Evolutionary conservation across 2,888 invertebrate species (phyloP).

Genomic region (Habroteleia sp.): DNA sequence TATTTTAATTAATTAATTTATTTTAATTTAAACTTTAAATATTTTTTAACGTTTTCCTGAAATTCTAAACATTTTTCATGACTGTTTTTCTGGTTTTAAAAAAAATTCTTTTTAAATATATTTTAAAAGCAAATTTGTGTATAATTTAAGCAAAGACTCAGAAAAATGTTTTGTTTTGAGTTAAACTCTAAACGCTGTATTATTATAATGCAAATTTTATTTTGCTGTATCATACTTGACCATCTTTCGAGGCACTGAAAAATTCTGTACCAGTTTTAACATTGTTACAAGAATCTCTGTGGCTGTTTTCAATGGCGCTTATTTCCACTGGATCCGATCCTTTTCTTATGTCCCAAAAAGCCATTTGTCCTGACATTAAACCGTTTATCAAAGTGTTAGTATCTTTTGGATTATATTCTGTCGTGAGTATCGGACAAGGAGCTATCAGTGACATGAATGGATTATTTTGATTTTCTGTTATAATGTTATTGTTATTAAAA

Average conservation of each 20-base stretch:
- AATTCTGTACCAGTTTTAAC: constrained; percentile 97
- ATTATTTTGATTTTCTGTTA: constrained; percentile 79
- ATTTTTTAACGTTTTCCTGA: no score
- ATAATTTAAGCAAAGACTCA: no score
- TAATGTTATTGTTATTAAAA: no score
- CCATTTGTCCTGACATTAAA: constrained; percentile 80
- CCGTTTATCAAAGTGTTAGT: constrained; percentile 77
- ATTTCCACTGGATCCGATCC: constrained; percentile 90
- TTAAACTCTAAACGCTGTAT: no score
- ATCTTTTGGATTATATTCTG: constrained; percentile 79
- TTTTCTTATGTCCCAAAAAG: constrained; percentile 92
- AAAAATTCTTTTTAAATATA: no score
- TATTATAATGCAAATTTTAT: no score
- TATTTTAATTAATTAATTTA: no score
- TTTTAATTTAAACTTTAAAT: no score
- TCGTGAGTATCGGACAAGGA: constrained; percentile 73
- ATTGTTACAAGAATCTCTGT: constrained; percentile 93
- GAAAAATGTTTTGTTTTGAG: no score
- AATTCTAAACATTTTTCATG: no score
- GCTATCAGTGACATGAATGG: constrained; percentile 76
- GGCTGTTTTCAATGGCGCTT: constrained; percentile 91
- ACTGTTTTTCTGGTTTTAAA: no score
- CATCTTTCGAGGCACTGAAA: constrained; percentile 96
- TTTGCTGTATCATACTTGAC: constrained; percentile 88
- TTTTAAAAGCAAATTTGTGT: no score